phyloP scores from a whole-genome alignment of 1,140 invertebrate species.

The Conus betulinus region DNA sequence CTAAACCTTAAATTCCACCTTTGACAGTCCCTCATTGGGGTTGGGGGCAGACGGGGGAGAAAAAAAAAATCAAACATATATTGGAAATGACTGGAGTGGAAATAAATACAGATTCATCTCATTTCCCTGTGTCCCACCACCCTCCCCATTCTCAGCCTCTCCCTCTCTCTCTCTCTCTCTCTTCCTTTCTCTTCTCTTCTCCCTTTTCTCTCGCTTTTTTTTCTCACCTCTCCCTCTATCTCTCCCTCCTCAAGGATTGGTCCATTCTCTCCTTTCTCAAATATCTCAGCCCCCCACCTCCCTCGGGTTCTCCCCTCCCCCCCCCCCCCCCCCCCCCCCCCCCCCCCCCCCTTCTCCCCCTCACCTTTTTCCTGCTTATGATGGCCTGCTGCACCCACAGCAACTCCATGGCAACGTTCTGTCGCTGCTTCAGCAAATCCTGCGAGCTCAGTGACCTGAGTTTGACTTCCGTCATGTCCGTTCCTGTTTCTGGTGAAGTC shows the following conservation, averaged over 20 bases:
- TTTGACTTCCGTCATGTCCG: not conserved
- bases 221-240: not conserved
- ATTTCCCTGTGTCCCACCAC: too few species aligned
- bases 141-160: not conserved
- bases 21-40: too few species aligned
- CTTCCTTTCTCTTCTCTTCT: not conserved
- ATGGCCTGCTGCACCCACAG: slow-evolving; percentile 73
- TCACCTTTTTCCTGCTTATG: slow-evolving; percentile 71
- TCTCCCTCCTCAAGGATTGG: not conserved
- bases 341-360: not conserved
- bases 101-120: too few species aligned
- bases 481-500: not conserved
- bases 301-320: not conserved
- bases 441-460: slow-evolving; percentile 11
- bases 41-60: too few species aligned
- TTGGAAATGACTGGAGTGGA: too few species aligned
- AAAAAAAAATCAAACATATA: too few species aligned
- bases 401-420: slow-evolving; percentile 67
- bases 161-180: not conserved
- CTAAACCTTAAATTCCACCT: too few species aligned
- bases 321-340: not conserved
- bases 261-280: not conserved
- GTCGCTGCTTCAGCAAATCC: slow-evolving; percentile 54
- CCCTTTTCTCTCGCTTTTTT: not conserved
- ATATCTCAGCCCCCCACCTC: not conserved